Evolutionary conservation across 1,140 invertebrate genomes (phyloP), one percentile per base, ranked within the genome.

Genomic region (Drosophila nigromelanica): DNA sequence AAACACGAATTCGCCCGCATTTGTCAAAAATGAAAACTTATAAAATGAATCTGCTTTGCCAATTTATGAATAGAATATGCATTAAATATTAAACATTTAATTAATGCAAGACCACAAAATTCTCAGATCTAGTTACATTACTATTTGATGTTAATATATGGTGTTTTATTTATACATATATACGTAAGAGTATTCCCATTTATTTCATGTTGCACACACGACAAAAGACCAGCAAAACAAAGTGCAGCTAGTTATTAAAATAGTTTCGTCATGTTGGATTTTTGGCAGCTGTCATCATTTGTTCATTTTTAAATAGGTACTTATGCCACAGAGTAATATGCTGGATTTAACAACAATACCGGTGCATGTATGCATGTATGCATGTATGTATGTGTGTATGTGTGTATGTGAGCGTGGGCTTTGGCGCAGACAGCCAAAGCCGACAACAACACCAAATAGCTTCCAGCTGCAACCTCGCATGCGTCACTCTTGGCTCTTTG

Each of bases 401-500:
- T n/a, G n/a, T n/a, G 11, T 59, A 30, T 59, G 12, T 12, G 24
- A 55, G 40, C 59, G 72, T 50, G 40, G 66, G 58, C 51, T 24
- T 33, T 3, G 47, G 4, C 21, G 30, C 45, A 54, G 51, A 48
- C 72, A 68, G 61, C 75, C 58, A 72, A 45, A 50, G 24, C 45
- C 42, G 30, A 47, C 43, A 61, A 51, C 39, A 61, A 30, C 54
- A 3, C 35, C 18, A 55, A 58, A 66, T 47, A 37, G 52, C 69
- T 72, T 72, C 37, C 68, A 70, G 51, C 52, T 76, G 76, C 69
- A 68, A 55, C 18, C 42, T 61, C 52, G 66, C 47, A 82, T 86
- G 82, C 82, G 83, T 82, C 82, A 89, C 66, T 56, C 59, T 70
- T 85, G 60, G 68, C 83, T 81, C 43, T 86, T 81, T 86, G 81